These are phyloP conservation scores for Perca flavescens DNA, from an alignment of 2,113 vertebrate genomes.

Conservation along the genomic window DNA sequence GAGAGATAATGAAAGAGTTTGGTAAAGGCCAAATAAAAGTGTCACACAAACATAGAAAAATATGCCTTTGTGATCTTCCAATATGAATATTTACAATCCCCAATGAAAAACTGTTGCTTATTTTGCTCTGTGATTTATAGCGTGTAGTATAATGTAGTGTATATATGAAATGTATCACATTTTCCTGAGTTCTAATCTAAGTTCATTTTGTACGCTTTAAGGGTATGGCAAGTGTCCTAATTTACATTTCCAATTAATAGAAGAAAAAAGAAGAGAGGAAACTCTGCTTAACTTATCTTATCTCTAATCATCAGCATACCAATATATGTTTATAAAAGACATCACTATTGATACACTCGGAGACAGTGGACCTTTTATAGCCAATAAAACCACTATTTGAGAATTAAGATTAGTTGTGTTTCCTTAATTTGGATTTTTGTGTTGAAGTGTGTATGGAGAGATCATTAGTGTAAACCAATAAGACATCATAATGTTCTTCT, in stretches of 20 bases:
- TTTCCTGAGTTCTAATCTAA: conserved; percentile 2
- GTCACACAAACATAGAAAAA: conserved; percentile 47
- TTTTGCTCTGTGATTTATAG: background rate
- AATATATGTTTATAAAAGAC: background rate
- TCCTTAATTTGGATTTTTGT: background rate
- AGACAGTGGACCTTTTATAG: background rate
- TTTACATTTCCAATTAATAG: conserved; percentile 19
- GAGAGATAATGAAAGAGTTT: conserved; percentile 50
- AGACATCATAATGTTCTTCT: background rate
- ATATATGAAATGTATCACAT: background rate
- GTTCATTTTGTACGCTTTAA: conserved; percentile 21
- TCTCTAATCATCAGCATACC: background rate
- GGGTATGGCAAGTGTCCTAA: conserved; percentile 12
- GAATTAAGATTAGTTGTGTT: background rate
- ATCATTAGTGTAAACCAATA: background rate
- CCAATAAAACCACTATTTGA: background rate
- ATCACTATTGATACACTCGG: background rate
- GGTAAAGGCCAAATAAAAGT: conserved; percentile 46
- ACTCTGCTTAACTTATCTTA: background rate
- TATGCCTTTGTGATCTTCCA: conserved; percentile 19
- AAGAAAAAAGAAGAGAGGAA: background rate
- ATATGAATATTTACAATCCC: background rate
- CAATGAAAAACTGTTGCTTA: background rate
- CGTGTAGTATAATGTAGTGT: no score
- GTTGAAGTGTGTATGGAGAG: background rate